Conservation (phyloP, 37 sponge, comb jelly and placozoan genomes). For the Oopsacas minuta region DNA sequence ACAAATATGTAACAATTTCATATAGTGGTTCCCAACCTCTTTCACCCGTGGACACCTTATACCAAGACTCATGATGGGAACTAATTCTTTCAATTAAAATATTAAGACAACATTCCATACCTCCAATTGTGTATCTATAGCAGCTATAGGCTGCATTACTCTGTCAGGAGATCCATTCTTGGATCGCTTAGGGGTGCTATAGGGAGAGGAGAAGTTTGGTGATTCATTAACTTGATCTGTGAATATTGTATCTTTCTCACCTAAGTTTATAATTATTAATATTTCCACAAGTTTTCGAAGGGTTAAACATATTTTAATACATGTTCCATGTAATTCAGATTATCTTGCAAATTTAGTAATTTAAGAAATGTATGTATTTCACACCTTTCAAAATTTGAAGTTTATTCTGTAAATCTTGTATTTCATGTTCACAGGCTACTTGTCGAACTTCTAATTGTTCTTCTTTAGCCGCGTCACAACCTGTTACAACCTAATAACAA, state of each 20-base stretch:
- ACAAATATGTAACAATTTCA: not conserved
- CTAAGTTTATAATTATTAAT: no score
- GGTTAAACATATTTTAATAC: no score
- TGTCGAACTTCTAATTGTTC: not conserved
- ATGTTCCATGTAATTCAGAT: no score
- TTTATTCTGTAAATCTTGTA: not conserved
- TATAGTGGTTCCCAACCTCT: no score
- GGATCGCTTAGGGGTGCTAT: not conserved
- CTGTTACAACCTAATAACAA: not conserved
- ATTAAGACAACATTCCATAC: not conserved
- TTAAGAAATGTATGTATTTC: no score
- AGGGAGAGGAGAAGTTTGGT: no score
- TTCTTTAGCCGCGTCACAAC: not conserved
- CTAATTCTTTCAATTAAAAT: no score
- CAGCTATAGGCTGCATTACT: constrained; percentile 6
- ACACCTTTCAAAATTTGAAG: not conserved
- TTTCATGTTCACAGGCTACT: not conserved
- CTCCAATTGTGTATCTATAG: not conserved
- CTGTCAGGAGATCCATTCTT: not conserved
- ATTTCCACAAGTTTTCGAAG: no score
- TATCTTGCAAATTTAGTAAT: no score
- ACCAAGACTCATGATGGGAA: no score
- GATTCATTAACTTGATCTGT: not conserved
- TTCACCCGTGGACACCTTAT: no score
- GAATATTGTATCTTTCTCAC: not conserved